These are phyloP conservation scores for Catocala sponsa DNA, from an alignment of 2,888 invertebrate genomes.

Conservation along the genomic window DNA sequence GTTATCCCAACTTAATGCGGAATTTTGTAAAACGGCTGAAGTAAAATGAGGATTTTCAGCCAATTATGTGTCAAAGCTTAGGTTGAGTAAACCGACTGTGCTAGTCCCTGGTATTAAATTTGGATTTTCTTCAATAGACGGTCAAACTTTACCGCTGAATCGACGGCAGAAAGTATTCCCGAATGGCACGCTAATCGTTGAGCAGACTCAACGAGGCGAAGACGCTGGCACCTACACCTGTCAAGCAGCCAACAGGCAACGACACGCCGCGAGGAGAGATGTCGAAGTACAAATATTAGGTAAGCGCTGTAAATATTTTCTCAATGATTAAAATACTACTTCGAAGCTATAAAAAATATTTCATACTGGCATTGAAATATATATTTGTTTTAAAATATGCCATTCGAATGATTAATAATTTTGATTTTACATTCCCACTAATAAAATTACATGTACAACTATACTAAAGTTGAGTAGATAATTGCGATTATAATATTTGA, in stretches of 20 bases:
- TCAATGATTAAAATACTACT: too few species aligned
- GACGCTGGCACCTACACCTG: conserved; percentile 97
- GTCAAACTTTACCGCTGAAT: conserved; percentile 95
- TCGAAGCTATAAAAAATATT: too few species aligned
- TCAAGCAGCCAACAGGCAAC: conserved; percentile 94
- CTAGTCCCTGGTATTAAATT: background rate
- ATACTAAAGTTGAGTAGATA: too few species aligned
- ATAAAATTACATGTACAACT: too few species aligned
- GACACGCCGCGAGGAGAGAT: conserved; percentile 92
- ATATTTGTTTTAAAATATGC: too few species aligned
- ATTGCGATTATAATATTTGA: too few species aligned
- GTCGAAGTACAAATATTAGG: conserved; percentile 93
- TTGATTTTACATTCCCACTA: too few species aligned
- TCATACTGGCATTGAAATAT: too few species aligned
- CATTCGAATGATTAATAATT: too few species aligned
- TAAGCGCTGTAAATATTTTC: conserved; percentile 62
- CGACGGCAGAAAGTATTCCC: conserved; percentile 95
- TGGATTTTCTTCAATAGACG: conserved; percentile 87
- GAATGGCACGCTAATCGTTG: conserved; percentile 95
- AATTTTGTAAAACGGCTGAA: too few species aligned
- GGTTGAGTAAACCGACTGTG: too few species aligned
- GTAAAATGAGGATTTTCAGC: background rate
- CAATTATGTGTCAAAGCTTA: background rate
- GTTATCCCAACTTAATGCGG: too few species aligned
- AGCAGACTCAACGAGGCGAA: conserved; percentile 94